Evolutionary conservation across 2,888 invertebrate species (phyloP).

Genomic region (Geotrupes spiniger): DNA sequence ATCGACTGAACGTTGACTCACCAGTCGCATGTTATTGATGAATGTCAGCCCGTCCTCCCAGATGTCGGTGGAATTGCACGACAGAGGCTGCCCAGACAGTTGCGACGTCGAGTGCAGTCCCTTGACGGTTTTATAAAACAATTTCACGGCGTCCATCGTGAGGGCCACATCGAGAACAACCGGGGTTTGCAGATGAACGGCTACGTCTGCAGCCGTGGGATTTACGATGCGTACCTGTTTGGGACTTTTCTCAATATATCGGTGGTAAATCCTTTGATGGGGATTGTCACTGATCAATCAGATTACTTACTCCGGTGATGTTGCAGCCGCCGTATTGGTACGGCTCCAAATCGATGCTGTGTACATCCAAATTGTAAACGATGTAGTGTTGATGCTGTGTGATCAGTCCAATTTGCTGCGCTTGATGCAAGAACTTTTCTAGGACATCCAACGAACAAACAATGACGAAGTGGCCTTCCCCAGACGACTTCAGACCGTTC

Average conservation of each 20-base stretch:
- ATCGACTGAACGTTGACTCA: no score
- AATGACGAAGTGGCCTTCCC: conserved; percentile 69
- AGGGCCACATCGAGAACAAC: conserved; percentile 74
- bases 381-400: conserved; percentile 75
- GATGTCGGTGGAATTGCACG: conserved; percentile 58
- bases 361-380: conserved; percentile 77
- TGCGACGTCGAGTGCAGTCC: conserved; percentile 52
- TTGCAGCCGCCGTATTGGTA: conserved; percentile 79
- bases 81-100: conserved; percentile 54
- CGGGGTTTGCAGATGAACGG: neutral
- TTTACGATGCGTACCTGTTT: no score
- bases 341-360: conserved; percentile 74
- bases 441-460: conserved; percentile 66
- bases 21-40: conserved; percentile 77
- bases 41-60: conserved; percentile 82
- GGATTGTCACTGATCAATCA: no score
- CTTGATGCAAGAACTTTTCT: conserved; percentile 61
- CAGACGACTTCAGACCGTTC: conserved; percentile 67
- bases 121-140: conserved; percentile 77
- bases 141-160: conserved; percentile 77
- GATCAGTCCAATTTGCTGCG: conserved; percentile 84
- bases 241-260: no score
- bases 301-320: conserved; percentile 67
- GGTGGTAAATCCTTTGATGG: neutral
- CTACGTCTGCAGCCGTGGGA: conserved; percentile 9